phyloP scores from a whole-genome alignment of 2,797 vertebrate genomes.

The Sebastes vulpes region DNA sequence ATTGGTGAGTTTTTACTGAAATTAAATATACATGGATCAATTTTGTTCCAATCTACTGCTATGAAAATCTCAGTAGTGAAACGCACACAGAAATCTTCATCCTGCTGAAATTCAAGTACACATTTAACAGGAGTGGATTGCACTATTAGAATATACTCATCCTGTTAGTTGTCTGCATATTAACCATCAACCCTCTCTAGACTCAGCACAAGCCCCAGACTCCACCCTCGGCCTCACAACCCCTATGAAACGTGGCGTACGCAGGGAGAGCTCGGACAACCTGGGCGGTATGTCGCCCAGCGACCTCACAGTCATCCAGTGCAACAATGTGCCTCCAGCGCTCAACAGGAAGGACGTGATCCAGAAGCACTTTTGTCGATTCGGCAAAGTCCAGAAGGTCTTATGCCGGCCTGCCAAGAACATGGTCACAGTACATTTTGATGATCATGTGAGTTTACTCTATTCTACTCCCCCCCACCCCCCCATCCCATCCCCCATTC shows the following conservation, averaged over 20 bases:
- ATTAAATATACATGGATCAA: not conserved
- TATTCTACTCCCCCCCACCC: not conserved
- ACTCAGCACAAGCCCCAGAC: slow-evolving; percentile 20
- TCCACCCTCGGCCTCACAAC: slow-evolving; percentile 3
- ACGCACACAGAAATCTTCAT: not conserved
- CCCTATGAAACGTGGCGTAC: slow-evolving; percentile 60
- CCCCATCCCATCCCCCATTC: too few species aligned
- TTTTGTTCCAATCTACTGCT: not conserved
- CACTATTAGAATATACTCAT: not conserved
- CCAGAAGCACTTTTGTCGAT: slow-evolving; percentile 89
- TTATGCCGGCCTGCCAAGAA: slow-evolving; percentile 87
- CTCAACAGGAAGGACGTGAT: slow-evolving; percentile 88
- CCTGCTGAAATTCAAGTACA: not conserved
- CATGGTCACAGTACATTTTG: slow-evolving; percentile 88
- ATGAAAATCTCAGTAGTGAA: not conserved
- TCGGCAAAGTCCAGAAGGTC: slow-evolving; percentile 88
- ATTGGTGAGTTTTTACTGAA: not conserved
- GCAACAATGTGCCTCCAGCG: slow-evolving; percentile 88
- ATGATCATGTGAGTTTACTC: slow-evolving; percentile 89
- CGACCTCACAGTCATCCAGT: slow-evolving; percentile 87
- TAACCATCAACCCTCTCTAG: slow-evolving; percentile 24
- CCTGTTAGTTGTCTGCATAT: not conserved
- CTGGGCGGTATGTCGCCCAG: slow-evolving; percentile 67
- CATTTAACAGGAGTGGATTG: not conserved
- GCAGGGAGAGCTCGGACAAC: slow-evolving; percentile 86